A percentile compares a stretch with the other conserved stretches of the same genome.
Evolutionary conservation across 2,113 vertebrate genomes (phyloP).

Genomic region (Pristiophorus japonicus): DNA sequence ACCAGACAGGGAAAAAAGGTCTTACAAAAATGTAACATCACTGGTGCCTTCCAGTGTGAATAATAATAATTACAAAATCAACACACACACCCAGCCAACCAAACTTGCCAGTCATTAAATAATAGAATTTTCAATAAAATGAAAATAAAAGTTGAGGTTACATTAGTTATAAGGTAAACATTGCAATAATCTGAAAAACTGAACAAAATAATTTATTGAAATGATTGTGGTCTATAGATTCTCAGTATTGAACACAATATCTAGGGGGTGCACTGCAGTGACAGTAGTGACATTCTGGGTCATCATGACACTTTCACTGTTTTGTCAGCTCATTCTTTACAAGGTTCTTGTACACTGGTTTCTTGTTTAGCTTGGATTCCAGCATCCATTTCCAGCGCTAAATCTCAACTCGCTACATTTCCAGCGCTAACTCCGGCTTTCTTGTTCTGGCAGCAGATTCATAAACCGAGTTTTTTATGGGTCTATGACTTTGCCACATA

Average conservation of each 20-base stretch:
- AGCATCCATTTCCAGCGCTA: neutral
- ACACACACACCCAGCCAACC: neutral
- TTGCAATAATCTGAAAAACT: neutral
- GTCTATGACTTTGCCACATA: neutral
- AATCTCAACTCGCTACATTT: neutral
- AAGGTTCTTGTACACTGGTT: neutral
- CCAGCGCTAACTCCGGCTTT: neutral
- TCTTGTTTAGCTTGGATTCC: neutral
- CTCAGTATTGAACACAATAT: neutral
- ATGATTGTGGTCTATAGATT: neutral
- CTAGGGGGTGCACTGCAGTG: neutral
- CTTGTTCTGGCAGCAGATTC: neutral
- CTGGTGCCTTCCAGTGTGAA: neutral
- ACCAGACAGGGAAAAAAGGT: neutral
- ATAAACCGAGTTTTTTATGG: neutral
- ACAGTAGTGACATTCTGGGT: neutral
- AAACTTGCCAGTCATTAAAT: slow-evolving; percentile 26
- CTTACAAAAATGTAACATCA: neutral
- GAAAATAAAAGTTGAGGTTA: slow-evolving; percentile 26
- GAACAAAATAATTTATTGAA: slow-evolving; percentile 34
- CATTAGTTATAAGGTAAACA: slow-evolving; percentile 34
- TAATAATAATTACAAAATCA: neutral
- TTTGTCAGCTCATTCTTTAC: neutral
- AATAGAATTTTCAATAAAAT: slow-evolving; percentile 12
- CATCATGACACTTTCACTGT: too few species aligned